Base-by-base conservation (phyloP, 1,140 invertebrate species). In the Platorchestia sp. region DNA sequence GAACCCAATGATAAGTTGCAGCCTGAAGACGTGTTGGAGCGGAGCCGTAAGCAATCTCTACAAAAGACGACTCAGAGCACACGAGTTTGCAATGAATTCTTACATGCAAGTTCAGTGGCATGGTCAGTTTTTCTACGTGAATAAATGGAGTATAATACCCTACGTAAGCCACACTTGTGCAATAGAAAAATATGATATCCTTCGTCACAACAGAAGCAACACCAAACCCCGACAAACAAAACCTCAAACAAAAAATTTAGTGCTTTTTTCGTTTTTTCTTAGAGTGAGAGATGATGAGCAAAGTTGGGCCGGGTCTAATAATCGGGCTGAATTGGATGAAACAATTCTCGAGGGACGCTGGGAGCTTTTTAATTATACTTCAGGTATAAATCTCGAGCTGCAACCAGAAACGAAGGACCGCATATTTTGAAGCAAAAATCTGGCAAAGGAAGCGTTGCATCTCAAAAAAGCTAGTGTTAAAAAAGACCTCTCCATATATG, bases 1-100 rank as follows among this genome's bases (percentile, higher is more conserved):
- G 27, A 90, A 44, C 41, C 87, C 27, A 0, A 90, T 43, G 87
- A 90, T 90, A 90, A 90, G 41, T 91, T 41, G 95, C 59, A 22
- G 59, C 59, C 59, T 22, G 3, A 51, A 51, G 6, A 51, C 6
- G 47, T 7, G 47, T 19, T 51, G 47, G 19, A 51, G 47, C 47
- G 10, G 1, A 75, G 59, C 27, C 10, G n/a, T n/a, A n/a, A n/a
- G n/a, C n/a, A n/a, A n/a, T 36, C 59, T 75, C 59, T 22, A 14
- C 59, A 10, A 75, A 10, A 75, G 59, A 75, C 59, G 59, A 75
- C 59, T 14, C 27, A 36, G 1, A 75, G 27, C 27, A 36, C 27
- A 36, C 14, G 27, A 75, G 14, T 75, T 14, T 75, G 14, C 14
- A 3, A 75, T 27, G 27, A 75, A 36, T 36, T 14, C 59, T 22